These are phyloP conservation scores for Brenthis ino DNA, from an alignment of 2,888 invertebrate genomes.

Conservation along the genomic window DNA sequence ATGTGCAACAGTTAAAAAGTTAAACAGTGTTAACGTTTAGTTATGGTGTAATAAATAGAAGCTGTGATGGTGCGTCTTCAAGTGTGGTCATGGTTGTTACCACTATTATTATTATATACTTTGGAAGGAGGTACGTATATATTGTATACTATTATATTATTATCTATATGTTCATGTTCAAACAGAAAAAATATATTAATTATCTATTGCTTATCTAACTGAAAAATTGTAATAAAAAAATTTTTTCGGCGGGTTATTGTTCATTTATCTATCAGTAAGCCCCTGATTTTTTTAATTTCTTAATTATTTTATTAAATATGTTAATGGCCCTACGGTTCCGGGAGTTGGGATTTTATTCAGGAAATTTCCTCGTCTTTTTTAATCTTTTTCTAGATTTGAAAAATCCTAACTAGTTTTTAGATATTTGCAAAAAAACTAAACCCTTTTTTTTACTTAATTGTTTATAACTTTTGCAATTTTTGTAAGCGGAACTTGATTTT, in stretches of 20 bases:
- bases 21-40: constrained; percentile 34
- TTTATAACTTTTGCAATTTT: no score
- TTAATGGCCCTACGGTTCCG: neutral
- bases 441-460: no score
- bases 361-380: no score
- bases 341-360: no score
- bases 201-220: neutral
- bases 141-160: neutral
- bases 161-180: neutral
- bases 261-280: neutral
- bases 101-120: constrained; percentile 50
- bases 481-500: no score
- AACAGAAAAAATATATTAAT: neutral
- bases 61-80: constrained; percentile 62
- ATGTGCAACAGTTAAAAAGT: constrained; percentile 15
- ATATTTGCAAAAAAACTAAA: no score
- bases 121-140: constrained; percentile 57
- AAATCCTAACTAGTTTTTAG: no score
- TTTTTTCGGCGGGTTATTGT: neutral
- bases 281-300: neutral
- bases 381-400: no score
- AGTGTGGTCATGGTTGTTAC: constrained; percentile 52
- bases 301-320: neutral
- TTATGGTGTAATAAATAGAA: constrained; percentile 54
- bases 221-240: neutral